Evolutionary conservation across 2,113 vertebrate genomes (phyloP).

Genomic region (Leptobrachium ailaonicum): DNA sequence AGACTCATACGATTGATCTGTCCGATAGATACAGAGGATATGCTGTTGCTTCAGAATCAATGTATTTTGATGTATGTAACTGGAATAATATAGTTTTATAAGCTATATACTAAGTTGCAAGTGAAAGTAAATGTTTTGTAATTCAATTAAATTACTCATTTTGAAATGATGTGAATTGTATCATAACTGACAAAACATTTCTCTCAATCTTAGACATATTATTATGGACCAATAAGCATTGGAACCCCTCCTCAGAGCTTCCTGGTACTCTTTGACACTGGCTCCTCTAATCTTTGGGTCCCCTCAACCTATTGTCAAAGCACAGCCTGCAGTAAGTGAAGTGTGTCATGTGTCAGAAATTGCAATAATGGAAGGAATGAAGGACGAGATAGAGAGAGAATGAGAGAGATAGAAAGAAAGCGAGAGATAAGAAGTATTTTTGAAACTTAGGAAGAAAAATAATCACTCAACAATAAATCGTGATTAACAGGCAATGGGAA

Average conservation of each 20-base stretch:
- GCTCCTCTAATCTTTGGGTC: slow-evolving; percentile 61
- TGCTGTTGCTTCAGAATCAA: slow-evolving; percentile 55
- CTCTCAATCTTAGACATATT: slow-evolving; percentile 27
- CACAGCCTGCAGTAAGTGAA: slow-evolving; percentile 45
- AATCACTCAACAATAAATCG: too few relatives aligned
- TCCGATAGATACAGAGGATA: slow-evolving; percentile 57
- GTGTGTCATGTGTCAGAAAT: too few relatives aligned
- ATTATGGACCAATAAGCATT: slow-evolving; percentile 47
- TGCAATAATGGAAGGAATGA: too few relatives aligned
- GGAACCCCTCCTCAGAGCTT: slow-evolving; percentile 51
- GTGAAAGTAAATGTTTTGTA: too few relatives aligned
- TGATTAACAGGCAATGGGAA: too few relatives aligned
- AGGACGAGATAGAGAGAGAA: too few relatives aligned
- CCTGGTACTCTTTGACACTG: slow-evolving; percentile 62
- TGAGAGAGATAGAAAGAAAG: too few relatives aligned
- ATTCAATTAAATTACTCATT: too few relatives aligned
- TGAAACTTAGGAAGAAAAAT: too few relatives aligned
- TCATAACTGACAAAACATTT: neutral
- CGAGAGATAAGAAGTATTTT: too few relatives aligned
- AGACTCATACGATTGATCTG: slow-evolving; percentile 56
- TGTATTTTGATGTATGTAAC: slow-evolving; percentile 63
- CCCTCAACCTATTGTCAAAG: slow-evolving; percentile 47
- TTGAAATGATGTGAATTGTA: too few relatives aligned
- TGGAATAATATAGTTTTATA: neutral
- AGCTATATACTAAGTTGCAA: neutral